Evolutionary conservation across 1,140 invertebrate species (phyloP).

Genomic region (Musca domestica): DNA sequence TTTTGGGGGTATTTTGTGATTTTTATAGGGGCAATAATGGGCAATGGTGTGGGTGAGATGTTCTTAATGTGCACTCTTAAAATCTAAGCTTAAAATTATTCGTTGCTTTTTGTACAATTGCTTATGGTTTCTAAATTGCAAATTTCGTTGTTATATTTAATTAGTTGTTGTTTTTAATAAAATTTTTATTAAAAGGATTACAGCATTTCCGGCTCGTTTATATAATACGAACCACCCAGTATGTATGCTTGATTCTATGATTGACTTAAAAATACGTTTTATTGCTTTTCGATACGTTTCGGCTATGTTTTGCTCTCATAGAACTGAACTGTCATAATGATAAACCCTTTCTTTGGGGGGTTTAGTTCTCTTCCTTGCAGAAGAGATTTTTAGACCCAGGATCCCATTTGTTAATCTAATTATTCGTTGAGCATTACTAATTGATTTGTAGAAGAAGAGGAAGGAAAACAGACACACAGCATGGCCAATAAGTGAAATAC

Average conservation of each 20-base stretch:
- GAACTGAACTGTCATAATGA: conserved; percentile 1
- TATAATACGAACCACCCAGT: not conserved
- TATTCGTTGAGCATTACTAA: conserved; percentile 31
- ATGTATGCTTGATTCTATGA: not conserved
- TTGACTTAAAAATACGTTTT: conserved; percentile 49
- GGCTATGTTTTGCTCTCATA: conserved; percentile 30
- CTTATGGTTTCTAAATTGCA: conserved; percentile 4
- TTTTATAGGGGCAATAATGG: too few relatives aligned
- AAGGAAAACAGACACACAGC: not conserved
- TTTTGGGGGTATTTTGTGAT: not conserved
- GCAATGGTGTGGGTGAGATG: too few relatives aligned
- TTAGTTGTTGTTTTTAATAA: too few relatives aligned
- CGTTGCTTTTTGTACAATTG: conserved; percentile 5
- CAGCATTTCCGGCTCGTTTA: too few relatives aligned
- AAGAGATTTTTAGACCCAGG: too few relatives aligned
- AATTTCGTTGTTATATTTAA: not conserved
- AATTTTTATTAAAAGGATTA: not conserved
- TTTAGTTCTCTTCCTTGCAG: not conserved
- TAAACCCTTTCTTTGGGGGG: not conserved
- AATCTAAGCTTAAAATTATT: too few relatives aligned
- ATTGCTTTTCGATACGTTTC: conserved; percentile 52
- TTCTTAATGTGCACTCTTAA: too few relatives aligned
- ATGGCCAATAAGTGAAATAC: not conserved
- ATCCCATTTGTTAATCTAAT: conserved; percentile 16
- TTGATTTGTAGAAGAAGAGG: not conserved